Percentiles rank a stretch among this genome's conserved stretches.
phyloP scores from a whole-genome alignment of 2,797 vertebrate species.

The Parauchenoglanis punctatus region DNA sequence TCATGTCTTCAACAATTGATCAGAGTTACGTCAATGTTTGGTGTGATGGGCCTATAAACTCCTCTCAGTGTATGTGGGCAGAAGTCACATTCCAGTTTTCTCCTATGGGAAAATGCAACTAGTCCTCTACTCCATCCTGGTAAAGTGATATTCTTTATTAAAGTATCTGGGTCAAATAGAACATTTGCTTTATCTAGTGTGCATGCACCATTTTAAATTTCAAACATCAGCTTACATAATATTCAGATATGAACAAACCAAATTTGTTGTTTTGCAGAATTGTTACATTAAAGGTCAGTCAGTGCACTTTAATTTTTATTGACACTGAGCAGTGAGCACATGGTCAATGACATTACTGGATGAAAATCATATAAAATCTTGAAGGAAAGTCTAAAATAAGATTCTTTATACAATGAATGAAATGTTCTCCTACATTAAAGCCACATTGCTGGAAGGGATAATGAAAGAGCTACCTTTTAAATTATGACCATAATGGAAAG shows the following conservation, averaged over 20 bases:
- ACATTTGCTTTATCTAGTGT: background rate
- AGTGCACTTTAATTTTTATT: background rate
- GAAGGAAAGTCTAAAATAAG: constrained; percentile 13
- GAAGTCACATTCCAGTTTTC: constrained; percentile 48
- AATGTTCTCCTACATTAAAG: constrained; percentile 20
- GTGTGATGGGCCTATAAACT: constrained; percentile 29
- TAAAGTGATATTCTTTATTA: background rate
- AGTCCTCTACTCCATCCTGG: background rate
- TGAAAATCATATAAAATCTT: constrained; percentile 21
- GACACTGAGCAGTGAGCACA: background rate
- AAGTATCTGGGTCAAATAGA: background rate
- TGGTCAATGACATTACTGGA: constrained; percentile 14
- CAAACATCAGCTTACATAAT: background rate
- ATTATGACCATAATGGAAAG: constrained; percentile 17
- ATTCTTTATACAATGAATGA: constrained; percentile 36
- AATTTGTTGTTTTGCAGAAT: background rate
- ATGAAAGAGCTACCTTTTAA: constrained; percentile 23
- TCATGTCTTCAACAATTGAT: constrained; percentile 23
- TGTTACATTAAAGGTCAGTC: constrained; percentile 11
- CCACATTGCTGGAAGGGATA: constrained; percentile 24
- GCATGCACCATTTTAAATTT: background rate
- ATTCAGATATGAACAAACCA: background rate
- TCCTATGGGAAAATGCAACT: background rate
- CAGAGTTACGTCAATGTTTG: constrained; percentile 26
- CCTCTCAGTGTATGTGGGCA: constrained; percentile 36